Percentiles rank a stretch among this genome's conserved stretches.
Evolutionary conservation across 2,888 invertebrate species (phyloP).

Genomic region (Melanotus villosus): DNA sequence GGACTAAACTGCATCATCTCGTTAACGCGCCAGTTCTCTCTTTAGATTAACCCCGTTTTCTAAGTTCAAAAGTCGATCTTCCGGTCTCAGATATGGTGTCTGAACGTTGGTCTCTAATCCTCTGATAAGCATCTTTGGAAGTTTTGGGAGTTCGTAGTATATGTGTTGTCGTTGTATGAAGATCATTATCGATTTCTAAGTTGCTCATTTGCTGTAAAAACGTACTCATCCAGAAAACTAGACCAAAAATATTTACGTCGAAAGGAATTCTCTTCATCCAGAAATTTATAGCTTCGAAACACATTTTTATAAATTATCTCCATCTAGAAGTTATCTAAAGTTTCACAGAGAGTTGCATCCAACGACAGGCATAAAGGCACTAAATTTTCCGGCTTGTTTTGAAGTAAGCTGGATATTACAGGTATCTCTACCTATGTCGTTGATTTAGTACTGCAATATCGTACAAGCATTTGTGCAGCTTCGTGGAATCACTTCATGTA

Average conservation of each 20-base stretch:
- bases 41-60: background rate
- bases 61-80: background rate
- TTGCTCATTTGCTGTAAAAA: no score
- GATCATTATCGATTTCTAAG: no score
- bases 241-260: no score
- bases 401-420: background rate
- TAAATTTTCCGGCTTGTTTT: constrained; percentile 5
- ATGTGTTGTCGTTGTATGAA: background rate
- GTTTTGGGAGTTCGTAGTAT: no score
- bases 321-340: background rate
- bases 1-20: background rate
- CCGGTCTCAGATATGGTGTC: background rate
- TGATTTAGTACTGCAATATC: constrained; percentile 24
- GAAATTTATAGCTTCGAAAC: background rate
- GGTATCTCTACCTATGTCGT: constrained; percentile 7
- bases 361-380: background rate
- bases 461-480: constrained; percentile 26
- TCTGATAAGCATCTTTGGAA: background rate
- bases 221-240: no score
- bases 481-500: constrained; percentile 24
- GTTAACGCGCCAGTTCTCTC: background rate
- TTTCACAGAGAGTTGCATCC: background rate
- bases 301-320: background rate
- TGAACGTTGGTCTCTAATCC: background rate
- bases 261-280: no score